A percentile compares a stretch with the other conserved stretches of the same genome.
phyloP scores from a whole-genome alignment of 2,113 vertebrate genomes.

The Calidris pygmaea region DNA sequence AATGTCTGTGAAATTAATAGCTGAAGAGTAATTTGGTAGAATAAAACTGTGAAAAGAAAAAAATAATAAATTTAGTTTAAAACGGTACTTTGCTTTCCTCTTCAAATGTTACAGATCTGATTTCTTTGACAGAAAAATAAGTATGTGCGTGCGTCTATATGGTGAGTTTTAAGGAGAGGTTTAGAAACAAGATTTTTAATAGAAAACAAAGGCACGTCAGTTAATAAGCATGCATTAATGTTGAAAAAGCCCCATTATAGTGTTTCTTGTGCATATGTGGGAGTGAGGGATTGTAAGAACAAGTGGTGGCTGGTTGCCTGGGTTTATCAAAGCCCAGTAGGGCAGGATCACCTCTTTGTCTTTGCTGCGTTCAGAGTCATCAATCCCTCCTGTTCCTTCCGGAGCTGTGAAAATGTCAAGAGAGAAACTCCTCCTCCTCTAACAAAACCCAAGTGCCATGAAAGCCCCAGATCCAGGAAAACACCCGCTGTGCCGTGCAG shows the following conservation, averaged over 20 bases:
- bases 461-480: background rate
- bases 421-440: conserved; percentile 44
- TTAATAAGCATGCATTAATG: conserved; percentile 51
- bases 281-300: conserved; percentile 70
- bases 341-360: conserved; percentile 72
- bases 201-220: conserved; percentile 60
- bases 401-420: conserved; percentile 63
- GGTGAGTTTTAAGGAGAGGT: conserved; percentile 32
- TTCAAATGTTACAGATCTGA: conserved; percentile 36
- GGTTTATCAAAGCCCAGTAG: conserved; percentile 74
- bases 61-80: conserved; percentile 10
- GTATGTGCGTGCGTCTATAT: background rate
- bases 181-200: conserved; percentile 52
- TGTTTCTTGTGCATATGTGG: conserved; percentile 60
- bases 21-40: conserved; percentile 19
- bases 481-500: accelerated
- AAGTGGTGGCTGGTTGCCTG: conserved; percentile 78
- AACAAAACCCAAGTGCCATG: background rate
- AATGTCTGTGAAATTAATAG: conserved; percentile 17
- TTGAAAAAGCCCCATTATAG: conserved; percentile 27
- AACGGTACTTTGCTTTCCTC: conserved; percentile 50
- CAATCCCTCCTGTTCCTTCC: conserved; percentile 62
- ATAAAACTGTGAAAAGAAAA: conserved; percentile 49
- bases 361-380: conserved; percentile 59
- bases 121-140: conserved; percentile 54